Percentiles rank a stretch among this genome's conserved stretches.
These are phyloP conservation scores for Haliclona indistincta DNA, from an alignment of 37 sponge, comb jelly and placozoan genomes.

Conservation along the genomic window DNA sequence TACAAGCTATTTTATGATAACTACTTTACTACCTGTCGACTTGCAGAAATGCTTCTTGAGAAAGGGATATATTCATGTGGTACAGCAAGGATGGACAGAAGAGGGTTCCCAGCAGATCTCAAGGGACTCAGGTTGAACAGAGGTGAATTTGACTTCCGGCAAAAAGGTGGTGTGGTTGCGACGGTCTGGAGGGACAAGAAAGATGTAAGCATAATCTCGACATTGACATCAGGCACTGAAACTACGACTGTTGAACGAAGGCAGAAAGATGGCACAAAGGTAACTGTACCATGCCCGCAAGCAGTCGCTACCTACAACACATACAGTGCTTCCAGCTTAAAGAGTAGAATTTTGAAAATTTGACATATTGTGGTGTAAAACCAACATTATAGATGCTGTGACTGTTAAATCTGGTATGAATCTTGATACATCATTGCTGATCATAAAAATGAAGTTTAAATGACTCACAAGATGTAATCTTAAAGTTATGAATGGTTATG, in stretches of 20 bases:
- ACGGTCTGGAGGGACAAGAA: slow-evolving; percentile 15
- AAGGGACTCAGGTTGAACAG: slow-evolving; percentile 6
- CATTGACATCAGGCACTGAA: background rate
- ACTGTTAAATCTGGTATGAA: too few relatives aligned
- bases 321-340: too few relatives aligned
- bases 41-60: slow-evolving; percentile 13
- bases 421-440: too few relatives aligned
- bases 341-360: too few relatives aligned
- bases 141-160: background rate
- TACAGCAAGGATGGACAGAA: slow-evolving; percentile 10
- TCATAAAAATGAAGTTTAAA: too few relatives aligned
- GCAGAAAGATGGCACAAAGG: slow-evolving; percentile 11
- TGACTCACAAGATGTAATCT: too few relatives aligned
- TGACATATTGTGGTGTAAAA: too few relatives aligned
- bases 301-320: background rate
- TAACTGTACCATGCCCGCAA: background rate
- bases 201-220: background rate
- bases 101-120: slow-evolving; percentile 23
- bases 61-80: slow-evolving; percentile 23
- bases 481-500: too few relatives aligned
- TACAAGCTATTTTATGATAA: slow-evolving; percentile 44
- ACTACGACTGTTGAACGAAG: background rate
- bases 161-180: background rate
- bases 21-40: slow-evolving; percentile 19
- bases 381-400: too few relatives aligned